Base-by-base conservation (phyloP, 2,888 invertebrate species). In the Cordilura impudica region DNA sequence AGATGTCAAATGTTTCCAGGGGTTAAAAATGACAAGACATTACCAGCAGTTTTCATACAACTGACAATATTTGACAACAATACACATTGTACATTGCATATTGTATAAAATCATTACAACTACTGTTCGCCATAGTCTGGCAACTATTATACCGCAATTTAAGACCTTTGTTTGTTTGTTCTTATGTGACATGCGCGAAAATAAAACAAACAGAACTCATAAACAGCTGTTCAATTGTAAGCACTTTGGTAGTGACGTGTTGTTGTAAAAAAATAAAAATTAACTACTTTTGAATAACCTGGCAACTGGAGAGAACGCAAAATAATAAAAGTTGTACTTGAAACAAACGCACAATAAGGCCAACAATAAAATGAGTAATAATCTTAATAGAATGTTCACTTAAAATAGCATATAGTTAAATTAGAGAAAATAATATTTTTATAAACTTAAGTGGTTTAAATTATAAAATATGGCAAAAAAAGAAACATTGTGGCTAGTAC, bases 381-480 rank as follows among this genome's bases (percentile, higher is more conserved):
- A 56, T 49, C 6, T 45, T 49, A 18, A 10, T 21, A 60, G 63
- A 63, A 56, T 61, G 23, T 63, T 71, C 63, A 14, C 56, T 49
- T 71, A 75, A 51, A 66, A 16, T 35, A n/a, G 12, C 8, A 14
- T 39, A 23, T 1, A 65, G 29, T 4, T 14, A 29, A 29, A 26
- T 23, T 19, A 35, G 16, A 18, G 3, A 14, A 49, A 49, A 14
- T 26, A 6, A 21, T 21, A 60, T 26, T 54, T 29, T 23, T 2
- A 45, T 14, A 10, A n/a, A 29, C 10, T 58, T 14, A 58, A 18
- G 12, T 12, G 12, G 21, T n/a, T n/a, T 19, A 35, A 43, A 29
- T 39, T 56, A 18, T 18, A 21, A 78, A 78, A 78, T 65, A 77
- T 80, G 76, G 14, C 43, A 35, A 72, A 21, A 77, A 70, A 58